These are phyloP conservation scores for Ophonus ardosiacus DNA, from an alignment of 2,888 invertebrate species.

Conservation along the genomic window DNA sequence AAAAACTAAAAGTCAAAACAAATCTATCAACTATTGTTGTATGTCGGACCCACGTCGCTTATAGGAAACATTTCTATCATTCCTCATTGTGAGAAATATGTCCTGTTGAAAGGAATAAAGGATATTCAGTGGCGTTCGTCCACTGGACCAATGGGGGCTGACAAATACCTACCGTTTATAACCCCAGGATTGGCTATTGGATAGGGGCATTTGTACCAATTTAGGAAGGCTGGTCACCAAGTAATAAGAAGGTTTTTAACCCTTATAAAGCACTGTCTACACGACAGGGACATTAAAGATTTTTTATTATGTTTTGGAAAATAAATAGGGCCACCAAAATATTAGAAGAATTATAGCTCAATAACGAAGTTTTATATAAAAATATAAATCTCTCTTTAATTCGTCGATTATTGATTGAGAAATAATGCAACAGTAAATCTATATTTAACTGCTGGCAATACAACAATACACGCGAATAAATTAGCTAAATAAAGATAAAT, in stretches of 20 bases:
- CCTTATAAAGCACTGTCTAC: conserved; percentile 40
- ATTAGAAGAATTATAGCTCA: no score
- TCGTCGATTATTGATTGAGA: no score
- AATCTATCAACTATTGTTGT: no score
- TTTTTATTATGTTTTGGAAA: no score
- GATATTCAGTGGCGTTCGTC: neutral
- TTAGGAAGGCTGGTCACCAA: conserved; percentile 21
- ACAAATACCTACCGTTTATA: neutral
- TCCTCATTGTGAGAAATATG: neutral
- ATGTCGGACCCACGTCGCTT: neutral
- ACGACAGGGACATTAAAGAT: no score
- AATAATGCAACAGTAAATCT: no score
- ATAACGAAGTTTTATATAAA: no score
- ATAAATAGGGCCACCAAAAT: no score
- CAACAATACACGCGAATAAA: no score
- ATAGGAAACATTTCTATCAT: neutral
- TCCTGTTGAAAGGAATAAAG: neutral
- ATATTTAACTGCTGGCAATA: no score
- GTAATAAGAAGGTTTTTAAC: conserved; percentile 38
- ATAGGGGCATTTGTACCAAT: conserved; percentile 56
- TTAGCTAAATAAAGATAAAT: no score
- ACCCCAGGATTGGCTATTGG: conserved; percentile 43
- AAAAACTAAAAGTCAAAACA: neutral
- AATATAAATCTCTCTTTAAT: no score
- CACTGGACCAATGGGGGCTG: neutral